Percentiles rank a stretch among this genome's conserved stretches.
phyloP scores from a whole-genome alignment of 2,888 invertebrate species.

The Dysmachus trigonus region DNA sequence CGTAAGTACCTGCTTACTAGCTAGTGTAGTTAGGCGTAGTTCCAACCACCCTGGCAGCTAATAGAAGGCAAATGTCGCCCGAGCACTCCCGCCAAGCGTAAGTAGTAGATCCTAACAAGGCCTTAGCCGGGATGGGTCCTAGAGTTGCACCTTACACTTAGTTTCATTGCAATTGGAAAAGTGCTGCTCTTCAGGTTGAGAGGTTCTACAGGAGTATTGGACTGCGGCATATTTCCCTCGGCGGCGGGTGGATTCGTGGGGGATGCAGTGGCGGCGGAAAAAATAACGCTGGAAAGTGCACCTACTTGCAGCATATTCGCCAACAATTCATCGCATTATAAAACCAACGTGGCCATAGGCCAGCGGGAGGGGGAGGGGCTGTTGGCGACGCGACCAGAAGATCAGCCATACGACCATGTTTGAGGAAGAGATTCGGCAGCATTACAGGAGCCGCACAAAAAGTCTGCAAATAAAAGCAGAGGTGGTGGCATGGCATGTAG shows the following conservation, averaged over 20 bases:
- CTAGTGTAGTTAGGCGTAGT: no score
- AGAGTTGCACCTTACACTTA: neutral
- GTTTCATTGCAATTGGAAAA: neutral
- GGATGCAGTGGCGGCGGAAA: neutral
- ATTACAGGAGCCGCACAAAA: constrained; percentile 18
- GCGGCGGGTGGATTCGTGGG: neutral
- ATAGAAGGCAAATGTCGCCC: neutral
- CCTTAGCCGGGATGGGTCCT: neutral
- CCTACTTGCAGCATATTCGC: constrained; percentile 18
- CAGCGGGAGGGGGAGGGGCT: neutral
- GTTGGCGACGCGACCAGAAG: constrained; percentile 10
- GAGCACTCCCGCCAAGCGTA: neutral
- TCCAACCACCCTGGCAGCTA: no score
- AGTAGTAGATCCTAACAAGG: neutral
- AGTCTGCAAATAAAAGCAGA: constrained; percentile 34
- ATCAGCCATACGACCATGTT: constrained; percentile 31
- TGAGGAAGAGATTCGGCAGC: constrained; percentile 38
- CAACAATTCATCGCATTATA: constrained; percentile 24
- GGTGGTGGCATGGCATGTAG: constrained; percentile 31
- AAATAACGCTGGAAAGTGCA: neutral
- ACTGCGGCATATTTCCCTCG: neutral
- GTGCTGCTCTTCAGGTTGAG: neutral
- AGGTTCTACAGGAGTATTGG: neutral
- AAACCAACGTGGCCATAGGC: neutral
- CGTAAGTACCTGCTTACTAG: no score